phyloP scores from a whole-genome alignment of 1,140 invertebrate genomes.

The Asobara japonica region DNA sequence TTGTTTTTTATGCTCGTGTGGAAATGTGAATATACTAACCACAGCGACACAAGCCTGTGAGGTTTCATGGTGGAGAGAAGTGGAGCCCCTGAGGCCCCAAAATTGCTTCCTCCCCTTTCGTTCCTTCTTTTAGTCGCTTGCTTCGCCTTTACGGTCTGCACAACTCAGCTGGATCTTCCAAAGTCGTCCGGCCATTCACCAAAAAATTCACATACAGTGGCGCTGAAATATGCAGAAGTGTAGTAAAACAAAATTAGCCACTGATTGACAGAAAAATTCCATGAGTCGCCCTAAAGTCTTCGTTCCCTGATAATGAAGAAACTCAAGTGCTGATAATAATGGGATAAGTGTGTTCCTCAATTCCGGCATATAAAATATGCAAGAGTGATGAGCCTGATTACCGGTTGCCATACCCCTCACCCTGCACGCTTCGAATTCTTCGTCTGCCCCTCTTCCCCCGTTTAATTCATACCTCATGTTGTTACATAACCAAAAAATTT shows the following conservation, averaged over 20 bases:
- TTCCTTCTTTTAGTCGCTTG: conserved; percentile 15
- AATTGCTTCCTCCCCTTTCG: conserved; percentile 43
- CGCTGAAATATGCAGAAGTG: not conserved
- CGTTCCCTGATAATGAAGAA: too few relatives aligned
- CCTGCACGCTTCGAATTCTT: too few relatives aligned
- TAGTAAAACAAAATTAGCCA: not conserved
- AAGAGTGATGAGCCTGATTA: too few relatives aligned
- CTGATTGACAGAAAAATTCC: not conserved
- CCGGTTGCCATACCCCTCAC: too few relatives aligned
- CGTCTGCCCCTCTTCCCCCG: too few relatives aligned
- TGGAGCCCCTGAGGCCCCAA: conserved; percentile 43
- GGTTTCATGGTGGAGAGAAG: not conserved
- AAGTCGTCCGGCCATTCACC: conserved; percentile 46
- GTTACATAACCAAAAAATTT: too few relatives aligned
- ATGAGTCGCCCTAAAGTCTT: too few relatives aligned
- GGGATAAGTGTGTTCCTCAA: too few relatives aligned
- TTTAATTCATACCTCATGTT: too few relatives aligned
- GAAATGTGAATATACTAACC: conserved; percentile 8
- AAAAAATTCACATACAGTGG: conserved; percentile 4
- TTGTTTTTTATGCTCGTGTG: conserved; percentile 15
- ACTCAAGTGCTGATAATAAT: too few relatives aligned
- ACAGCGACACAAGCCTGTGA: conserved; percentile 19
- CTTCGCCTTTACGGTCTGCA: not conserved
- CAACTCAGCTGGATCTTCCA: conserved; percentile 35
- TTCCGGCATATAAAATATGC: too few relatives aligned